phyloP scores from a whole-genome alignment of 2,797 vertebrate genomes.

The Luscinia luscinia region DNA sequence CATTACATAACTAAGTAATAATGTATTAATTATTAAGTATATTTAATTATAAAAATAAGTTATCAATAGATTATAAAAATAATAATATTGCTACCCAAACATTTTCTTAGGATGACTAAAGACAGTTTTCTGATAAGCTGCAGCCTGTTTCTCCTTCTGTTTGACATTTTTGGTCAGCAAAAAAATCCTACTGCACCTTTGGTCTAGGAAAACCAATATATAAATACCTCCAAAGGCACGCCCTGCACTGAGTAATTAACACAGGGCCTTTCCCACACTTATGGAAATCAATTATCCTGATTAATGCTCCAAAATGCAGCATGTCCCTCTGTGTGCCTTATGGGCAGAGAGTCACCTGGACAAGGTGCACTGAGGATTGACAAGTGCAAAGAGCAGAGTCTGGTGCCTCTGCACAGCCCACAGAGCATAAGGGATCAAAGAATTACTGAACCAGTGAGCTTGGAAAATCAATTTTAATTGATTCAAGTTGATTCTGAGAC shows the following conservation, averaged over 20 bases:
- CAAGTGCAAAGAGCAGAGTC: background rate
- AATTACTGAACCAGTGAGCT: background rate
- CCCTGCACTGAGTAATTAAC: background rate
- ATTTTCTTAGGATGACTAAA: background rate
- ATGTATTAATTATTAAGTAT: background rate
- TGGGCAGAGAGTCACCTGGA: background rate
- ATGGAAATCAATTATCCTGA: background rate
- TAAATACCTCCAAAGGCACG: background rate
- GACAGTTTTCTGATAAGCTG: background rate
- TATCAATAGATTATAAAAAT: accelerated
- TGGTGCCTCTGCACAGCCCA: background rate
- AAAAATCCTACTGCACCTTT: background rate
- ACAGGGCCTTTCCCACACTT: background rate
- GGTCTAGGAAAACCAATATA: background rate
- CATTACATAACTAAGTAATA: background rate
- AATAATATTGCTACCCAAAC: background rate
- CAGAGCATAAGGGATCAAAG: background rate
- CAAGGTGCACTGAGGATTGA: background rate
- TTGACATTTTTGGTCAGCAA: background rate
- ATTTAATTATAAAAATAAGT: no score
- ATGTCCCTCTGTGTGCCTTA: accelerated
- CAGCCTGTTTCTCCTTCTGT: background rate
- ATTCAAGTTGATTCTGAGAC: background rate
- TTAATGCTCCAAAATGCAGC: background rate
- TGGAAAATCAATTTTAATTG: background rate